phyloP scores from a whole-genome alignment of 2,113 vertebrate genomes.

The Tiliqua scincoides region DNA sequence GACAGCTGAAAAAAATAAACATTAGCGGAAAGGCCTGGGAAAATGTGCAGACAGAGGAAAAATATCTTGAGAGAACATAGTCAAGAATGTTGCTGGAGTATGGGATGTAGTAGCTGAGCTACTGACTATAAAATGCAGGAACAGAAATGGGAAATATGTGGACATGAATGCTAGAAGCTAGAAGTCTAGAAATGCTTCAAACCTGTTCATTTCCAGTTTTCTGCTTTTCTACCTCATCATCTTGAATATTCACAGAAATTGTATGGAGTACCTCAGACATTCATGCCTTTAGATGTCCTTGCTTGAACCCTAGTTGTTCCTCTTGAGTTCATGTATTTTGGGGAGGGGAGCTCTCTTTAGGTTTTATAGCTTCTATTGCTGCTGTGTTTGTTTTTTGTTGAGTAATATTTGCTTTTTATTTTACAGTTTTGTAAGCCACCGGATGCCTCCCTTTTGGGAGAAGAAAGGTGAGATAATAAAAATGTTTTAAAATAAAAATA shows the following conservation, averaged over 20 bases:
- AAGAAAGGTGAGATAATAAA: no score
- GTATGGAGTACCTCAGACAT: not conserved
- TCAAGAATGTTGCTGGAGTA: not conserved
- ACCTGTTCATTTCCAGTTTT: not conserved
- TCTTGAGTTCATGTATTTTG: no score
- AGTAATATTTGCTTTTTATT: no score
- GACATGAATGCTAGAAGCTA: not conserved
- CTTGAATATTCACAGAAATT: not conserved
- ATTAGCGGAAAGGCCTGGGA: not conserved
- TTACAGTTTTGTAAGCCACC: no score
- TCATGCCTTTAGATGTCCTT: not conserved
- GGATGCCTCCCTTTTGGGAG: no score
- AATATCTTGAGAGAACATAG: not conserved
- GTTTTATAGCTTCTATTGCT: no score
- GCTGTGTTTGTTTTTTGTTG: no score
- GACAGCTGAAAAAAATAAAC: not conserved
- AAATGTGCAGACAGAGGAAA: not conserved
- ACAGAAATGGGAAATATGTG: not conserved
- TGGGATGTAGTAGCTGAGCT: not conserved
- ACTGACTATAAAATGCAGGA: not conserved
- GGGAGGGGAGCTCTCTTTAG: no score
- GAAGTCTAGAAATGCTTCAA: not conserved
- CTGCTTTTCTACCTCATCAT: not conserved
- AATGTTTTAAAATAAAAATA: no score
- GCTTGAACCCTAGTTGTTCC: no score